phyloP scores from a whole-genome alignment of 1,140 invertebrate species.

The Brachionus asplanchnoidis region DNA sequence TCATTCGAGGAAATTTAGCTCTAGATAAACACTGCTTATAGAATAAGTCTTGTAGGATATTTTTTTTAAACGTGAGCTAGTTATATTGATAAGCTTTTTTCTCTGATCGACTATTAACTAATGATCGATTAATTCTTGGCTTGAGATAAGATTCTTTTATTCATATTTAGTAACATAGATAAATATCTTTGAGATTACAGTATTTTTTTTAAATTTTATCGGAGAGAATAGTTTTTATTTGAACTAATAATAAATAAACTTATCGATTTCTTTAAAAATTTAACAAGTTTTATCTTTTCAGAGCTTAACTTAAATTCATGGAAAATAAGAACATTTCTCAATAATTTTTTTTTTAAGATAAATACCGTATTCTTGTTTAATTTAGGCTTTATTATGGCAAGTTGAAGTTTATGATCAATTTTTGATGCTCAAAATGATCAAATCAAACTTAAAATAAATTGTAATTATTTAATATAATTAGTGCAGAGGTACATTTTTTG shows the following conservation, averaged over 20 bases:
- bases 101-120: not conserved
- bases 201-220: not conserved
- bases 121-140: not conserved
- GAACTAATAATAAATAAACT: not conserved
- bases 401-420: no score
- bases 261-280: not conserved
- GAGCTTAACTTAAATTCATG: not conserved
- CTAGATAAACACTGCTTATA: not conserved
- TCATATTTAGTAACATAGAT: not conserved
- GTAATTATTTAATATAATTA: no score
- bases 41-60: not conserved
- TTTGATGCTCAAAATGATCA: no score
- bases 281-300: not conserved
- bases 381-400: no score
- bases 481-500: no score
- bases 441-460: no score
- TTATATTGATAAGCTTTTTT: not conserved
- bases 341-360: not conserved
- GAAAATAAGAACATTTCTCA: not conserved
- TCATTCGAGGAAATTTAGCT: not conserved
- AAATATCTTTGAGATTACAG: not conserved
- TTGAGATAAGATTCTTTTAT: not conserved
- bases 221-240: not conserved
- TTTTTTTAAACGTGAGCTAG: not conserved
- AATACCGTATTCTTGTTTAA: no score